Conservation (phyloP, 2,113 vertebrate species). For the Procavia capensis region DNA sequence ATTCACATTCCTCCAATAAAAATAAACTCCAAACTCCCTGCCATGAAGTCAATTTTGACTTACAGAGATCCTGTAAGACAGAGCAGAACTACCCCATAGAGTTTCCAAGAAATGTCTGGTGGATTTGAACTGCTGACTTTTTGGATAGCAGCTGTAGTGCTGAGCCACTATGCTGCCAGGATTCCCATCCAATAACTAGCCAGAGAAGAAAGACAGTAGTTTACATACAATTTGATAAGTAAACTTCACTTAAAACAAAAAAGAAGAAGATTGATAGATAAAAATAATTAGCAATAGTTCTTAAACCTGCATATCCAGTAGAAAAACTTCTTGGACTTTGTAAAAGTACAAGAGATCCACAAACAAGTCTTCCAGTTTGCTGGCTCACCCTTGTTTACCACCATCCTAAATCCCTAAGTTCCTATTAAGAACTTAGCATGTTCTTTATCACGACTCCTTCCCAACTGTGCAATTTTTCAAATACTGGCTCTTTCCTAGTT, state of each 20-base stretch:
- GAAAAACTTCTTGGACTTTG: background rate
- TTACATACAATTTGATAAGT: background rate
- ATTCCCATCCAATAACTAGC: background rate
- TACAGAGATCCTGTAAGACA: too few species aligned
- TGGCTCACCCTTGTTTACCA: background rate
- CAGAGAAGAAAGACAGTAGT: background rate
- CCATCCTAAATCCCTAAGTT: background rate
- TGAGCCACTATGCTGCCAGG: too few species aligned
- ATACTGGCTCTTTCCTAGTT: background rate
- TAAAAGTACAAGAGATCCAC: background rate
- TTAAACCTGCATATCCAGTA: background rate
- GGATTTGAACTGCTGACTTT: too few species aligned
- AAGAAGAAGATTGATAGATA: background rate
- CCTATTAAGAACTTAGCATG: background rate
- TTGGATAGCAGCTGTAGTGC: too few species aligned
- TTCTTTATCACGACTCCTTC: background rate
- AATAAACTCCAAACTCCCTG: too few species aligned
- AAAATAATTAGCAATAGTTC: background rate
- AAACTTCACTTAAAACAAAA: too few species aligned
- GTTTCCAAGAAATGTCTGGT: too few species aligned
- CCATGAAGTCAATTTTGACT: too few species aligned
- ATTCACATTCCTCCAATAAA: background rate
- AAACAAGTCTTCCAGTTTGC: background rate
- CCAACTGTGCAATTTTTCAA: background rate
- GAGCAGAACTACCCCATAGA: too few species aligned